Conservation (phyloP, 2,797 vertebrate species). For the Sebastes trivittatus region DNA sequence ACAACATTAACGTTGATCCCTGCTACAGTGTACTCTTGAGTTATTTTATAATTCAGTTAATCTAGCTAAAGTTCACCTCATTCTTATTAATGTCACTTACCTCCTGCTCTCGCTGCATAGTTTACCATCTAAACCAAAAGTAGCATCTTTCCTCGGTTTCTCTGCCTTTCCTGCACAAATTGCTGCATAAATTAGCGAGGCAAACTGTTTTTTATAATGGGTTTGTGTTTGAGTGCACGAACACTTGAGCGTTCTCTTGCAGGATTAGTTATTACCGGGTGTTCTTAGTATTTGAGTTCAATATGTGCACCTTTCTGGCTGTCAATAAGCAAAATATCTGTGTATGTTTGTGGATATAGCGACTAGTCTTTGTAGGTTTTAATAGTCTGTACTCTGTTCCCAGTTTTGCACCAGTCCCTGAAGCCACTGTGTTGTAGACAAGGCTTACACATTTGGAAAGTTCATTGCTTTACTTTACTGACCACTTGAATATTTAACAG, state of each 20-base stretch:
- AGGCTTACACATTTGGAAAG: constrained; percentile 2
- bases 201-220: background rate
- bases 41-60: background rate
- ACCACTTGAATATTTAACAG: constrained; percentile 3
- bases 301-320: background rate
- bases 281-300: background rate
- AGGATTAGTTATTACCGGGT: background rate
- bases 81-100: background rate
- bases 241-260: background rate
- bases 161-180: background rate
- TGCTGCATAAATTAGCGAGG: background rate
- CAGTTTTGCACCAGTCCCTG: background rate
- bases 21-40: background rate
- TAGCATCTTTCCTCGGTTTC: background rate
- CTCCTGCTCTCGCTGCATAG: background rate
- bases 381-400: background rate
- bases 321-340: background rate
- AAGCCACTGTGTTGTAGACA: background rate
- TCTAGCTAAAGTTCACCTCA: background rate
- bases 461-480: constrained; percentile 40
- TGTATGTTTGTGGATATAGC: accelerated
- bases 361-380: background rate
- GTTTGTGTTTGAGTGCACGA: background rate
- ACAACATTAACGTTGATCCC: too few species aligned
- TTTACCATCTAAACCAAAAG: background rate